Evolutionary conservation across 92 coral and sea anemone genomes (phyloP), one percentile per base, ranked within the genome.

Genomic region (Bergia puertoricense): DNA sequence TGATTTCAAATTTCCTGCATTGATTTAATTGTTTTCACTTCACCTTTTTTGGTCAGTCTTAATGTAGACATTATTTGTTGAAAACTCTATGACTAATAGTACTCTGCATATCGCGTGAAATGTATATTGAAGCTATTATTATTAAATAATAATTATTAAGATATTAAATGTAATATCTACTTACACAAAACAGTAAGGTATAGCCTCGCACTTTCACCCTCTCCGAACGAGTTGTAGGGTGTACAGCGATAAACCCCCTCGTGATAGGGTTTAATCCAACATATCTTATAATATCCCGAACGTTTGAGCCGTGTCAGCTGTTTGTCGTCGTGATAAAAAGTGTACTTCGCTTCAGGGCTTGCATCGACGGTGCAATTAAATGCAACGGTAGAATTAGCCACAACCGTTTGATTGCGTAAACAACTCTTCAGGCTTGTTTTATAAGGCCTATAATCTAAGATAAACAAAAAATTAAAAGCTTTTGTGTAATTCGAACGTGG

Each of bases 221-320:
- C 62, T 23, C 82, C 82, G 11, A n/a, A 79, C 9, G 67, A 46
- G 18, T 79, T 79, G 40, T 79, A 50, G 37, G 82, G 82, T 6
- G 67, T 48, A 51, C 82, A 79, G 16, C 82, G 82, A 42, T 79
- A 79, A 54, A 79, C 67, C 8, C 82, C 82, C 3, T 50, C 40
- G 22, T 79, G 82, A 23, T 16, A 46, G 3, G 82, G 67, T 18
- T 79, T 79, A 2, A 79, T 51, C 82, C 82, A 79, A 14, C 82
- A 79, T 48, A 79, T 79, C 65, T 79, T 79, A 9, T 79, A 79
- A 39, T 79, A 79, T n/a, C 82, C 82, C 38, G 82, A 79, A 45
- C 82, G 82, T 51, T 51, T 79, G 82, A 15, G 82, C n/a, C 62
- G 18, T 51, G 82, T 23, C 67, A 79, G 66, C 66, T 43, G 82